Conservation (phyloP, 2,113 vertebrate species). For the Pampusana beccarii region DNA sequence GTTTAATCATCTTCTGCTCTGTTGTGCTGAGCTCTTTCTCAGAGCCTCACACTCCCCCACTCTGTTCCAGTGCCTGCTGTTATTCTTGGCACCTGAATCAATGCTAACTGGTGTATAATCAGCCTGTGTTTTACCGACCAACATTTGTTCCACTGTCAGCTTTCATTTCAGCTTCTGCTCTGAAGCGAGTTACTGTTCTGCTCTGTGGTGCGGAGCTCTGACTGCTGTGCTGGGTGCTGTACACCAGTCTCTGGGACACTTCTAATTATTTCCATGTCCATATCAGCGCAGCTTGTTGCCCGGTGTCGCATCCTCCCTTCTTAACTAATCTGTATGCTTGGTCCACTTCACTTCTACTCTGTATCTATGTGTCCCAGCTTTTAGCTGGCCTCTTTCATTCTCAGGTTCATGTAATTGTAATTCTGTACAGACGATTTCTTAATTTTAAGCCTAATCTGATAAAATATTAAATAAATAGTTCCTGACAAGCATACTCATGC, state of each 20-base stretch:
- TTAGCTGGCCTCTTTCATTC: neutral
- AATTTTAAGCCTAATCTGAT: neutral
- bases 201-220: neutral
- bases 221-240: neutral
- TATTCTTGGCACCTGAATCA: conserved; percentile 14
- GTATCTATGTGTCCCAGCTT: neutral
- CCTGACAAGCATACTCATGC: neutral
- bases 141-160: conserved; percentile 44
- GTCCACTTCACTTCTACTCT: neutral
- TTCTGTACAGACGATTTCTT: neutral
- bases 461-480: neutral
- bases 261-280: neutral
- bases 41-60: neutral
- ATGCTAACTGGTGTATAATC: conserved; percentile 29
- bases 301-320: neutral
- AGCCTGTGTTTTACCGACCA: conserved; percentile 22
- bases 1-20: conserved; percentile 26
- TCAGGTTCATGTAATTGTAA: neutral
- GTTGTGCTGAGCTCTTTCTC: conserved; percentile 9
- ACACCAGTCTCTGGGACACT: neutral
- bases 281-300: neutral
- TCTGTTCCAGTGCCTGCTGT: conserved; percentile 29
- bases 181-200: neutral
- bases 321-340: neutral
- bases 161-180: conserved; percentile 38